Evolutionary conservation across 2,888 invertebrate genomes (phyloP), one percentile per base, ranked within the genome.

Genomic region (Ornithoptera alexandrae): DNA sequence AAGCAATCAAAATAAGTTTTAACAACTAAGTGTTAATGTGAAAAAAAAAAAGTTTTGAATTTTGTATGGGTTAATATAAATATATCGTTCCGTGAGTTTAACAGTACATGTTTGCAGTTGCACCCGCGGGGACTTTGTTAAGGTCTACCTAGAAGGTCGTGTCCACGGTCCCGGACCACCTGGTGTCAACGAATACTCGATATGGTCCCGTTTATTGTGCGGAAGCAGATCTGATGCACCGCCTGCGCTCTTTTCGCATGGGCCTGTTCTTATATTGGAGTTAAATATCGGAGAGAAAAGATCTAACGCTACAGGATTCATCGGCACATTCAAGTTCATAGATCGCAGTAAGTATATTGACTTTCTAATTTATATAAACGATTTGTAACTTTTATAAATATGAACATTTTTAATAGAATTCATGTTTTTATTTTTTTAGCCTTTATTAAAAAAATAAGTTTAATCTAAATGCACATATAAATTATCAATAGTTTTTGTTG

Each of bases 141-240:
- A 96, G 86, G 94, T 97, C 50, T 97, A 96, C 87, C 94, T 96
- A 42, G 96, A 97, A 87, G 93, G 96, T 74, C 95, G 95, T 17
- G 93, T 95, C 66, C 96, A 97, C 79, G 94, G 94, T 0, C 92
- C 92, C 0, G 92, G 92, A 0, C 93, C 97, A 70, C 96, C 96
- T 73, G 94, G 94, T 6, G 94, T 97, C 78, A 96, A 96, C 84
- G 96, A 97, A 82, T 94, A 95, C 82, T 96, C 96, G 0, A 94
- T 95, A n/a, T 96, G 96, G 95, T 95, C 96, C 60, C 93, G 94
- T 50, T 89, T 95, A 17, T 89, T 96, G 57, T 97, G 97, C 80
- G 97, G 97, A 2, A 93, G 93, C 74, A 88, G 95, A 77, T 91
- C 91, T n/a, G 95, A 96, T 80, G 93, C 95, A 62, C 96, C 96